Evolutionary conservation across 2,797 vertebrate species (phyloP), one percentile per base, ranked within the genome.

Genomic region (Oreochromis grahami): DNA sequence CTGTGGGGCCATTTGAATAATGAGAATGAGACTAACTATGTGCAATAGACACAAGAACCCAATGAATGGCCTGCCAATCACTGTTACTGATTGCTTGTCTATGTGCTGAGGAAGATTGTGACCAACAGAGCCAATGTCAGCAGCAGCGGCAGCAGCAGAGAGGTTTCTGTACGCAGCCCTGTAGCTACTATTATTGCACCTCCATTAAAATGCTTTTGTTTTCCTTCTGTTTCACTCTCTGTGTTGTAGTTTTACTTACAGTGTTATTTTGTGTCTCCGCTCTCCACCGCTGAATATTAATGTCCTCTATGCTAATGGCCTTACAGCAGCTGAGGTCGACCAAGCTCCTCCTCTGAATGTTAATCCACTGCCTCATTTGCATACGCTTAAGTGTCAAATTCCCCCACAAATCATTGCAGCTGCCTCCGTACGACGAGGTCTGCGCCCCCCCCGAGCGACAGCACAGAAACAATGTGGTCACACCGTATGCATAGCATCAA

Each of bases 281-380:
- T 87, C 83, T 88, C 92, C 60, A 52, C 90, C 76, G 76, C 93
- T 93, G 94, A 96, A 96, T 96, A 95, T 96, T 96, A 96, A 97
- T 92, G 88, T 77, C 88, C 52, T 50, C 88, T 96, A 96, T 96
- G 95, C 94, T 96, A 96, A 97, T 96, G 93, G 93, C 89, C 89
- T 92, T 84, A 88, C 92, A 90, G 89, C 89, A 91, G 93, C 92
- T 93, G 90, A 95, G 94, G 94, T 95, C 91, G 94, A 84, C 63
- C 85, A 95, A 89, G 94, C 95, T 95, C 95, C 96, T 96, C 95
- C 96, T 96, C 94, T 94, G 96, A 94, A 97, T 96, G 94, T 94
- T 96, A 97, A 97, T 94, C 94, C 65, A n/a, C 84, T 52, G 76
- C 82, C 88, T 94, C 91, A 95, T 96, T 96, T 96, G 94, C 95